phyloP scores from a whole-genome alignment of 1,140 invertebrate genomes.

The Augochlora pura region DNA sequence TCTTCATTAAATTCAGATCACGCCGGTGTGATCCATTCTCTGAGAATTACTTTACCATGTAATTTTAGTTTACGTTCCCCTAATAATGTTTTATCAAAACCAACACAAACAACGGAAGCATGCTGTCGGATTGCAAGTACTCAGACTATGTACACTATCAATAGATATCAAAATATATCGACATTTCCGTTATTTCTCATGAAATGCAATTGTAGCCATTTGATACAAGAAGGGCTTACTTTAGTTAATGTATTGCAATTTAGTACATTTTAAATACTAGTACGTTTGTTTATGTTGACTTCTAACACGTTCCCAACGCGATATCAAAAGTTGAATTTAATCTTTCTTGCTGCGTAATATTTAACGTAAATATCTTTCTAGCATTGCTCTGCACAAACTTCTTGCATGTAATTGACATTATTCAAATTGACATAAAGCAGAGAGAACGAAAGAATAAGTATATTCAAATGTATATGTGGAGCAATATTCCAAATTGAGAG shows the following conservation, averaged over 20 bases:
- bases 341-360: background rate
- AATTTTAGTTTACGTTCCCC: background rate
- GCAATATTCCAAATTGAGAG: background rate
- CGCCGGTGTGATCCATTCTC: too few relatives aligned
- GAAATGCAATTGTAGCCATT: too few relatives aligned
- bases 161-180: conserved; percentile 29
- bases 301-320: too few relatives aligned
- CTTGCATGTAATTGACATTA: background rate
- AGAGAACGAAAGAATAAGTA: conserved; percentile 5
- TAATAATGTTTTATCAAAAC: background rate
- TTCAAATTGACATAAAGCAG: background rate
- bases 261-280: background rate
- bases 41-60: background rate
- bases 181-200: background rate
- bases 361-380: conserved; percentile 33
- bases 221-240: background rate
- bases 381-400: background rate
- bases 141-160: conserved; percentile 27
- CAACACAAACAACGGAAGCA: conserved; percentile 44
- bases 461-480: conserved; percentile 1
- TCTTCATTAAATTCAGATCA: too few relatives aligned
- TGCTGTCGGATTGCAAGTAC: conserved; percentile 31
- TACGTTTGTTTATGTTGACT: background rate
- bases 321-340: background rate
- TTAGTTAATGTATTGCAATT: background rate